A percentile compares a stretch with the other conserved stretches of the same genome.
Conservation (phyloP, 2,113 vertebrate genomes). For the Odontesthes bonariensis region DNA sequence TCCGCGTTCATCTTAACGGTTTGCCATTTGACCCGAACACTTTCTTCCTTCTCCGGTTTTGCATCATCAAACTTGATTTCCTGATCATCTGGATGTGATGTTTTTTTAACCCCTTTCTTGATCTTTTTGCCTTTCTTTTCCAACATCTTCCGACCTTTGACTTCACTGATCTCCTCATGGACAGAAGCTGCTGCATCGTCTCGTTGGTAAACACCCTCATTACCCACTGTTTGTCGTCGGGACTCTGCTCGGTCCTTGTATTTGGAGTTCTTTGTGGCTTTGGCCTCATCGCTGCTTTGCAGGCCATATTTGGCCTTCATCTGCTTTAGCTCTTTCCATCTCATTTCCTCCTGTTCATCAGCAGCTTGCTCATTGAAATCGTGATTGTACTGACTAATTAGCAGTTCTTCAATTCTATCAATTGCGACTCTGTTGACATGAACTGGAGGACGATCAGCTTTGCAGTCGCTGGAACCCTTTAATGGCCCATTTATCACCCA, state of each 20-base stretch:
- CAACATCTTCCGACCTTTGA: too few species aligned
- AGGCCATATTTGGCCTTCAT: constrained; percentile 98
- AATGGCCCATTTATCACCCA: too few species aligned
- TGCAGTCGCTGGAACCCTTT: too few species aligned
- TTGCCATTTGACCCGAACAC: constrained; percentile 48
- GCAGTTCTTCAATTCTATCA: too few species aligned
- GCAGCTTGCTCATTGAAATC: too few species aligned
- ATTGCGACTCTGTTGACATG: too few species aligned
- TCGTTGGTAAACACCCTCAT: constrained; percentile 91
- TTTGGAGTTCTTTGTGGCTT: constrained; percentile 88
- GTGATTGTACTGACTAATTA: too few species aligned
- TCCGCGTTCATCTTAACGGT: constrained; percentile 46
- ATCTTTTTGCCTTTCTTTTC: constrained; percentile 87
- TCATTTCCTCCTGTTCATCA: too few species aligned
- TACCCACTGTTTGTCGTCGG: constrained; percentile 91
- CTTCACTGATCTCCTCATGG: too few species aligned
- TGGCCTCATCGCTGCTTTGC: constrained; percentile 90
- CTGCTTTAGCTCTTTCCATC: constrained; percentile 94
- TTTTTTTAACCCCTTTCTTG: constrained; percentile 84
- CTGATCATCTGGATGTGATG: constrained; percentile 79
- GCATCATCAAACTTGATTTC: constrained; percentile 47
- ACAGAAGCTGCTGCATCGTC: constrained; percentile 94
- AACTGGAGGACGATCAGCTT: too few species aligned
- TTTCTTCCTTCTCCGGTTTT: constrained; percentile 56
- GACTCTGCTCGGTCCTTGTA: constrained; percentile 94